Evolutionary conservation across 2,113 vertebrate genomes (phyloP).

Genomic region (Lagenorhynchus albirostris): DNA sequence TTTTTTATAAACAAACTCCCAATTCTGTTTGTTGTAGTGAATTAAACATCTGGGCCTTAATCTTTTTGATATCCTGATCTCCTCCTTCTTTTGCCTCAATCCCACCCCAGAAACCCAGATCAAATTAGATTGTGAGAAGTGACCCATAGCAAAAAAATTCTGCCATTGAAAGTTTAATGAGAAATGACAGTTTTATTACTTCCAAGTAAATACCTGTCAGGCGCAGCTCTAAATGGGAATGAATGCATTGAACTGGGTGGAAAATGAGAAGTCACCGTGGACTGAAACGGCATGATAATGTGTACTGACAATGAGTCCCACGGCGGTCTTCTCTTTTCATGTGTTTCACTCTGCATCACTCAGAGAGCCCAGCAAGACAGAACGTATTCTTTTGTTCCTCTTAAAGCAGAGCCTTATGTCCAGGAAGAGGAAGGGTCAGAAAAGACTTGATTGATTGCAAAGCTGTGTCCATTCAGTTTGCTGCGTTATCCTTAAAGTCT

Average conservation of each 20-base stretch:
- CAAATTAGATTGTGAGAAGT: neutral
- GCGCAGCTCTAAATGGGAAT: neutral
- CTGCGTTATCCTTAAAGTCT: neutral
- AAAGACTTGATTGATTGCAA: neutral
- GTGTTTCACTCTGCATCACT: neutral
- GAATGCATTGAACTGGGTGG: neutral
- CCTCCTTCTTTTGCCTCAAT: neutral
- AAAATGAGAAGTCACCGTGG: neutral
- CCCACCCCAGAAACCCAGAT: neutral
- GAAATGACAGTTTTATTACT: constrained; percentile 1
- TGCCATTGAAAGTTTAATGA: neutral
- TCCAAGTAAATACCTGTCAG: neutral
- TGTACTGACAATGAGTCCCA: neutral
- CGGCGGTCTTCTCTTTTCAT: neutral
- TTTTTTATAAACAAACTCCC: neutral
- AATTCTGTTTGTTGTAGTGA: neutral
- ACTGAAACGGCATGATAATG: neutral
- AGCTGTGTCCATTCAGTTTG: neutral
- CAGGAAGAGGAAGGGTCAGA: neutral
- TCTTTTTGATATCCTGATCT: neutral
- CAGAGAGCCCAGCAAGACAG: neutral
- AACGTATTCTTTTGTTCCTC: neutral
- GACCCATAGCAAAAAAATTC: neutral
- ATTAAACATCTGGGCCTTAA: neutral
- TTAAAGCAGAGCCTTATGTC: neutral